Evolutionary conservation across 2,113 vertebrate genomes (phyloP).

Genomic region (Probosciger aterrimus): DNA sequence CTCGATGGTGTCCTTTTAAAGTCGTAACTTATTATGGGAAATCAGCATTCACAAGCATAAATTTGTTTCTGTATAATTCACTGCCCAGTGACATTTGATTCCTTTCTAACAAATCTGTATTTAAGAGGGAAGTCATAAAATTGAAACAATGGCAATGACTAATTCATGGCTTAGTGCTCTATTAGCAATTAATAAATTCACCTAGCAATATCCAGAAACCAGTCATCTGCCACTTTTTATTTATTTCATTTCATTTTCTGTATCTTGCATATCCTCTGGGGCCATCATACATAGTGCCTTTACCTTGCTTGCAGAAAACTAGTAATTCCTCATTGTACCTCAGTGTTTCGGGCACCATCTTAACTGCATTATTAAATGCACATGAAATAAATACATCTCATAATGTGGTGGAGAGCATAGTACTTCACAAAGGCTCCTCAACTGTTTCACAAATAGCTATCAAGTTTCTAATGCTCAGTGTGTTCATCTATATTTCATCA

Average conservation of each 20-base stretch:
- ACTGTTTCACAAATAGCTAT: conserved; percentile 29
- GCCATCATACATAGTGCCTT: conserved; percentile 48
- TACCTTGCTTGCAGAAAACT: conserved; percentile 53
- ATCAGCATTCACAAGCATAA: conserved; percentile 49
- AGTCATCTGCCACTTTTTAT: conserved; percentile 57
- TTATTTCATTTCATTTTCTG: conserved; percentile 67
- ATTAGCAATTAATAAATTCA: conserved; percentile 75
- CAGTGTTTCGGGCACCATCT: conserved; percentile 23
- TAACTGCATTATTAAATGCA: conserved; percentile 68
- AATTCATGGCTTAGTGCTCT: conserved; percentile 56
- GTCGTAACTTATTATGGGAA: conserved; percentile 30
- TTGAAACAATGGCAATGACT: conserved; percentile 58
- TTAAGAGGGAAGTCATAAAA: conserved; percentile 68
- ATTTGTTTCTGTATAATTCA: conserved; percentile 58
- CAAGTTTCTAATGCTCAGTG: conserved; percentile 11
- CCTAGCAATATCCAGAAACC: conserved; percentile 53
- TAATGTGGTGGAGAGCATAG: background rate
- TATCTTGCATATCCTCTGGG: conserved; percentile 49
- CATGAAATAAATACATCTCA: conserved; percentile 60
- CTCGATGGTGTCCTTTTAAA: conserved; percentile 36
- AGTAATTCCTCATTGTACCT: conserved; percentile 61
- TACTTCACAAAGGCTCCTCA: conserved; percentile 22
- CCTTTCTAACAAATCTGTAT: conserved; percentile 60
- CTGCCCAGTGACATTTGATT: conserved; percentile 65
- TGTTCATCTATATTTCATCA: conserved; percentile 45